Conservation (phyloP, 1,140 invertebrate genomes). For the Ectropis grisescens region DNA sequence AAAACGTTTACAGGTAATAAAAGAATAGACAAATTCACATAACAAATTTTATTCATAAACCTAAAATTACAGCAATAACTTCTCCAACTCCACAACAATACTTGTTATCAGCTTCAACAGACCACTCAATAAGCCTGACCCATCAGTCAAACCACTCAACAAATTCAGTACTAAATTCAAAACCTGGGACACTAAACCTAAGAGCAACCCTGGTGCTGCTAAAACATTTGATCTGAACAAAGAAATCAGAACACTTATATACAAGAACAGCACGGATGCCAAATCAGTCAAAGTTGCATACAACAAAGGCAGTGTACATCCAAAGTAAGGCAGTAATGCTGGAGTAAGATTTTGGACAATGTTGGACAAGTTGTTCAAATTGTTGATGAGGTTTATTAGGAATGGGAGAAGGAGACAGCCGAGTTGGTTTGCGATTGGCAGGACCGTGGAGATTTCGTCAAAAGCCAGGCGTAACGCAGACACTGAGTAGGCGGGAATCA, state of each 20-base stretch:
- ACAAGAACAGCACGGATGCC: slow-evolving; percentile 50
- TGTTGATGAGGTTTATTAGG: slow-evolving; percentile 51
- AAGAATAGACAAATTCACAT: too few relatives aligned
- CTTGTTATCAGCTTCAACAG: slow-evolving; percentile 47
- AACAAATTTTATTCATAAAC: too few relatives aligned
- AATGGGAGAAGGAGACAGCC: slow-evolving; percentile 47
- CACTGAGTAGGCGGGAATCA: slow-evolving; percentile 56
- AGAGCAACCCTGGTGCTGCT: slow-evolving; percentile 39
- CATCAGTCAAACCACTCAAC: slow-evolving; percentile 40
- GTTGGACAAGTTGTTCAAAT: slow-evolving; percentile 51
- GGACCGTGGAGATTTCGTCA: slow-evolving; percentile 45
- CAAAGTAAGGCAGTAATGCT: slow-evolving; percentile 48
- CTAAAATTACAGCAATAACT: slow-evolving; percentile 33
- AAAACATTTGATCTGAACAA: slow-evolving; percentile 50
- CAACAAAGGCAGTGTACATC: slow-evolving; percentile 45
- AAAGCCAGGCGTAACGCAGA: slow-evolving; percentile 44
- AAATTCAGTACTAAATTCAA: slow-evolving; percentile 42
- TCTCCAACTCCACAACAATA: slow-evolving; percentile 46
- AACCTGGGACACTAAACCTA: slow-evolving; percentile 36
- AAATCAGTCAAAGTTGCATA: slow-evolving; percentile 53
- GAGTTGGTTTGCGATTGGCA: slow-evolving; percentile 48
- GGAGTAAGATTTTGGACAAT: slow-evolving; percentile 55
- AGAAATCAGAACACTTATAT: slow-evolving; percentile 52
- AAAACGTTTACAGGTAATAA: too few relatives aligned
- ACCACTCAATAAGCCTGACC: slow-evolving; percentile 32